Percentiles rank a stretch among this genome's conserved stretches.
Conservation (phyloP, 64 coral and sea anemone genomes). For the Orbicella faveolata region DNA sequence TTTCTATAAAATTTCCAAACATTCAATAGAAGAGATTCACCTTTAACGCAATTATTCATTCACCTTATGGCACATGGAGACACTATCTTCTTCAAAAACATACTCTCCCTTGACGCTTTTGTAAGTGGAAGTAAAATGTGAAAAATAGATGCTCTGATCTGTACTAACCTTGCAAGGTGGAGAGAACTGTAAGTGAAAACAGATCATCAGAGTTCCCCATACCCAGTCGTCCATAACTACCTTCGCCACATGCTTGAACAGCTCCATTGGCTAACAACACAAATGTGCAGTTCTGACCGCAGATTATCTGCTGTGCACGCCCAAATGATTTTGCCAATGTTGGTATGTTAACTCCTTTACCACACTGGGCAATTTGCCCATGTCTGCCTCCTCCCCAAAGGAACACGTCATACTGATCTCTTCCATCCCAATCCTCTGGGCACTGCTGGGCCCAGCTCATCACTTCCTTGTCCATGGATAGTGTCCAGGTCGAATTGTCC, state of each 20-base stretch:
- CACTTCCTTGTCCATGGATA: constrained; percentile 86
- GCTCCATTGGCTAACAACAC: constrained; percentile 69
- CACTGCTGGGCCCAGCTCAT: constrained; percentile 82
- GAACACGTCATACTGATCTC: constrained; percentile 82
- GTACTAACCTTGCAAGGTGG: constrained; percentile 73
- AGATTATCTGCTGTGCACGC: constrained; percentile 69
- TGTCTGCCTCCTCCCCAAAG: constrained; percentile 89
- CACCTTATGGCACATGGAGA: too few species aligned
- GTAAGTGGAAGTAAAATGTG: background rate
- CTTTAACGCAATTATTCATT: too few species aligned
- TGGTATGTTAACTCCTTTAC: constrained; percentile 78
- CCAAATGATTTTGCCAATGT: constrained; percentile 75
- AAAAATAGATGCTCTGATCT: background rate
- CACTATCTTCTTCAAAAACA: too few species aligned
- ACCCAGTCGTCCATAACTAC: constrained; percentile 83
- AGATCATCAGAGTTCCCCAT: constrained; percentile 94
- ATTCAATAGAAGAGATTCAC: too few species aligned
- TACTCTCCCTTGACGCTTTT: too few species aligned
- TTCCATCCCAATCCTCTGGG: constrained; percentile 83
- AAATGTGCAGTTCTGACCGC: constrained; percentile 91
- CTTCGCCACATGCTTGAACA: constrained; percentile 75
- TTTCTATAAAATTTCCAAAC: too few species aligned
- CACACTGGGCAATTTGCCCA: constrained; percentile 78
- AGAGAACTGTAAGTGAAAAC: constrained; percentile 54
- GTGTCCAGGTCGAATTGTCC: constrained; percentile 80